These are phyloP conservation scores for Eilema depressum DNA, from an alignment of 2,888 invertebrate genomes.

Conservation along the genomic window DNA sequence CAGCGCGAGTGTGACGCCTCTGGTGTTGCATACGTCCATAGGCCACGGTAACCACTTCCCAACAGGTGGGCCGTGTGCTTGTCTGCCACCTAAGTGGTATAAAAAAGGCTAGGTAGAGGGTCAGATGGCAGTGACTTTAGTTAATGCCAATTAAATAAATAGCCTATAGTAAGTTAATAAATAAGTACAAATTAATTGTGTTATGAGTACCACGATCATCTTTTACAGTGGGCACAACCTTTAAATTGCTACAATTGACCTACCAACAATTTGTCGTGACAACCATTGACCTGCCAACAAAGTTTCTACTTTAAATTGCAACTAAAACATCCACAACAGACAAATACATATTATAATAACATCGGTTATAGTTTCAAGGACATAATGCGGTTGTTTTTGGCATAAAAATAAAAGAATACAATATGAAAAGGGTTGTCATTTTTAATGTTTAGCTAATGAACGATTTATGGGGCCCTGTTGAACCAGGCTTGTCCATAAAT, in stretches of 20 bases:
- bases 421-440: conserved; percentile 70
- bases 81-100: too few species aligned
- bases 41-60: too few species aligned
- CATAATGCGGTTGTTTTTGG: conserved; percentile 72
- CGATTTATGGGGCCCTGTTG: conserved; percentile 49
- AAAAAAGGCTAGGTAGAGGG: too few species aligned
- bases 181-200: conserved; percentile 24
- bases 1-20: too few species aligned
- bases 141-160: too few species aligned
- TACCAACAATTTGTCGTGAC: too few species aligned
- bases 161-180: background rate
- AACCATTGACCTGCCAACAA: too few species aligned
- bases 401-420: conserved; percentile 57
- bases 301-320: background rate
- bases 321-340: background rate
- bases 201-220: conserved; percentile 19
- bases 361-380: conserved; percentile 62
- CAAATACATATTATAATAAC: conserved; percentile 33
- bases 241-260: background rate
- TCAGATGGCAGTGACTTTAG: too few species aligned
- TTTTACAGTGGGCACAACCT: background rate
- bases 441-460: conserved; percentile 50
- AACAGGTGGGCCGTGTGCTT: too few species aligned
- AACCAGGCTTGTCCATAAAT: conserved; percentile 36
- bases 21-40: too few species aligned